These are phyloP conservation scores for Rosalia funebris DNA, from an alignment of 2,888 invertebrate species.

Conservation along the genomic window DNA sequence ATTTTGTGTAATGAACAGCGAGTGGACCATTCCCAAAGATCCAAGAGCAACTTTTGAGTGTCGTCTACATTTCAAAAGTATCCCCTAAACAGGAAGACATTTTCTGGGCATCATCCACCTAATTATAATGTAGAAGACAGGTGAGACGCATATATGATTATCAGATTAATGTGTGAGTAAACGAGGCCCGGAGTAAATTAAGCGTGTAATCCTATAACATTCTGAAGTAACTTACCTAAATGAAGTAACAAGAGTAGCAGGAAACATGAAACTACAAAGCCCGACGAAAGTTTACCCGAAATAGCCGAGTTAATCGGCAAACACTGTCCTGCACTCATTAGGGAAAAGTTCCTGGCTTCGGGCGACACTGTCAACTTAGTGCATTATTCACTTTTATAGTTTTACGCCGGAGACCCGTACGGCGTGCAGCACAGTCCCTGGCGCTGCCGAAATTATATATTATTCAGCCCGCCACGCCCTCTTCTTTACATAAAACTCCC, in stretches of 20 bases:
- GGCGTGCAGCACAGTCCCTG: conserved; percentile 9
- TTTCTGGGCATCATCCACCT: too few relatives aligned
- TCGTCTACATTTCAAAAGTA: too few relatives aligned
- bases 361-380: conserved; percentile 36
- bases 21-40: too few relatives aligned
- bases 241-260: conserved; percentile 31
- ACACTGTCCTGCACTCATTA: conserved; percentile 39
- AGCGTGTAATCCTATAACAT: conserved; percentile 15
- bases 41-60: too few relatives aligned
- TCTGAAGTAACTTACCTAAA: conserved; percentile 35
- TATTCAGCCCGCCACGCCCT: conserved; percentile 33
- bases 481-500: conserved; percentile 30
- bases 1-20: too few relatives aligned
- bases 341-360: conserved; percentile 26
- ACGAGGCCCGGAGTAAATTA: conserved; percentile 19
- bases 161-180: too few relatives aligned
- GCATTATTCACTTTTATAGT: conserved; percentile 40
- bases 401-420: conserved; percentile 25
- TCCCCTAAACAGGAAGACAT: too few relatives aligned
- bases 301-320: conserved; percentile 42
- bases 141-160: too few relatives aligned
- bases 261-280: conserved; percentile 35
- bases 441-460: conserved; percentile 32
- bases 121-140: too few relatives aligned
- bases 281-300: conserved; percentile 28